phyloP scores from a whole-genome alignment of 1,140 invertebrate species.

The Rhyacophila brunnea region DNA sequence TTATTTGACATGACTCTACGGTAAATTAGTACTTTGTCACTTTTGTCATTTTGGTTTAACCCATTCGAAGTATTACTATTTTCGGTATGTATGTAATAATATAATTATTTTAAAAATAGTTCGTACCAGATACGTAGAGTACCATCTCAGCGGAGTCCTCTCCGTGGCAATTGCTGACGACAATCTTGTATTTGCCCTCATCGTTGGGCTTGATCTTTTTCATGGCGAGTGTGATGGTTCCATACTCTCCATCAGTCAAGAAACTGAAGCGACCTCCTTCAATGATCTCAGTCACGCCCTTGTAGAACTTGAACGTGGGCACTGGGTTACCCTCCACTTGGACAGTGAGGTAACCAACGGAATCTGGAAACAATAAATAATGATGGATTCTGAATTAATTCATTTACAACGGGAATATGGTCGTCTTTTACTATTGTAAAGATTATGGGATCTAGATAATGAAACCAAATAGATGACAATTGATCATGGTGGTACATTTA shows the following conservation, averaged over 20 bases:
- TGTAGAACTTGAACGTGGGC: constrained; percentile 95
- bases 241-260: constrained; percentile 84
- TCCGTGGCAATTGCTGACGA: constrained; percentile 90
- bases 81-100: no score
- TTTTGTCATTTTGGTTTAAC: no score
- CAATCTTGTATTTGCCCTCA: constrained; percentile 94
- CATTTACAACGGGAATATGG: neutral
- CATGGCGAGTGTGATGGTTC: constrained; percentile 90
- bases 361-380: constrained; percentile 66
- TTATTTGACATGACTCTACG: no score
- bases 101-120: no score
- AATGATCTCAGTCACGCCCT: constrained; percentile 85
- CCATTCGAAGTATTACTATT: no score
- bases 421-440: no score
- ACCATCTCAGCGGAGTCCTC: constrained; percentile 93
- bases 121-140: constrained; percentile 92
- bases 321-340: constrained; percentile 89
- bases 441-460: neutral
- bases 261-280: constrained; percentile 92
- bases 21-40: no score
- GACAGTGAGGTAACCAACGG: constrained; percentile 85
- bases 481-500: no score
- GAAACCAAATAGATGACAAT: no score
- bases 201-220: constrained; percentile 94
- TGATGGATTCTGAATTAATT: constrained; percentile 11